Percentiles rank a stretch among this genome's conserved stretches.
These are phyloP conservation scores for Neodiprion pinetum DNA, from an alignment of 1,140 invertebrate species.

Conservation along the genomic window DNA sequence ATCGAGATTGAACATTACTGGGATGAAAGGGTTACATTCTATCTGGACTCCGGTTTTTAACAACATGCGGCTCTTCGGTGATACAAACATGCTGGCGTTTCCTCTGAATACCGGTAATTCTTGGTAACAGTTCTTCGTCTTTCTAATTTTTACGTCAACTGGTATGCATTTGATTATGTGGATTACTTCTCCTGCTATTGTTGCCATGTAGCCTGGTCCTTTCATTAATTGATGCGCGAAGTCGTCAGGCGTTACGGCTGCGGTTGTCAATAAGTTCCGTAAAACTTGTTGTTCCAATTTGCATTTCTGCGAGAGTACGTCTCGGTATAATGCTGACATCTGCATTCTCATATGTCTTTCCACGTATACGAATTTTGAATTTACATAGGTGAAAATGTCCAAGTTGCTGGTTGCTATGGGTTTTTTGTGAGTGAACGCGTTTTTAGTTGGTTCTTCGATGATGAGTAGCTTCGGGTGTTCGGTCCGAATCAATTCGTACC, in stretches of 20 bases:
- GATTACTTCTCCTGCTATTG: conserved; percentile 21
- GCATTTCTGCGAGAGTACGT: conserved; percentile 22
- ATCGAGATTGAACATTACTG: conserved; percentile 7
- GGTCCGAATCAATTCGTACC: no score
- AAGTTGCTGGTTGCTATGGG: neutral
- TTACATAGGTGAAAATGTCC: conserved; percentile 24
- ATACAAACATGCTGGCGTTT: conserved; percentile 22
- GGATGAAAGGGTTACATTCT: conserved; percentile 5
- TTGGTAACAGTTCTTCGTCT: conserved; percentile 22
- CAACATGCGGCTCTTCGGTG: conserved; percentile 21
- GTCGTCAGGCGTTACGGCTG: conserved; percentile 17
- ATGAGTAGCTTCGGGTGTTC: no score
- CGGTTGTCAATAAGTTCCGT: conserved; percentile 8
- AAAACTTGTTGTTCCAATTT: conserved; percentile 18
- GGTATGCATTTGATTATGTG: conserved; percentile 28
- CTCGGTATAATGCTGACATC: conserved; percentile 19
- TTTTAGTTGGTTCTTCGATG: no score
- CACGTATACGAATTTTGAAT: conserved; percentile 27
- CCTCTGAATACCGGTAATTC: conserved; percentile 10
- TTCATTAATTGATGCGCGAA: conserved; percentile 23
- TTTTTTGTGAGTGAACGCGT: no score
- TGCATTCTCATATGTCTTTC: conserved; percentile 22
- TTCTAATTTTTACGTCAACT: conserved; percentile 11
- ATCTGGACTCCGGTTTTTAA: neutral
- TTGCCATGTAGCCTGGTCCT: conserved; percentile 23